Percentiles rank a stretch among this genome's conserved stretches.
Conservation (phyloP, 1,140 invertebrate genomes). For the Sogatella furcifera region DNA sequence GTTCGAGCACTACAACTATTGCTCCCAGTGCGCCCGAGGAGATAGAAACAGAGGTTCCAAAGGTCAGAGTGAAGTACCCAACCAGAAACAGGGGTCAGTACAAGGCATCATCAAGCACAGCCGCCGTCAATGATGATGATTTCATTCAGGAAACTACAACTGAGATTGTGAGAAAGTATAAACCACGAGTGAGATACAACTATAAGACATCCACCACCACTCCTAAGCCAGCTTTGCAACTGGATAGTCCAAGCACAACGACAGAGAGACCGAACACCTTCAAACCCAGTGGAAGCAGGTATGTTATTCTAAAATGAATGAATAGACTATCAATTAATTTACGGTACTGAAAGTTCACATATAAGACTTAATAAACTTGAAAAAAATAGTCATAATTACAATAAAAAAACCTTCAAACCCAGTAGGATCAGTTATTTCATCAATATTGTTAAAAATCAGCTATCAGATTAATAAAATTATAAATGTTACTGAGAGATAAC, state of each 20-base stretch:
- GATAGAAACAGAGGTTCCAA: not conserved
- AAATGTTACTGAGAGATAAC: too few species aligned
- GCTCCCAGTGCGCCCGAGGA: slow-evolving; percentile 9
- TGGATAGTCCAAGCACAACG: slow-evolving; percentile 13
- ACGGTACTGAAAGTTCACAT: too few species aligned
- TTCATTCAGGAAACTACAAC: slow-evolving; percentile 8
- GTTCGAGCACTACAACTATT: slow-evolving; percentile 23
- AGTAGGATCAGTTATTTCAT: slow-evolving; percentile 28
- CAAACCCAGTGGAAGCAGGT: slow-evolving; percentile 30
- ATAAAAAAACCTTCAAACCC: slow-evolving; percentile 30
- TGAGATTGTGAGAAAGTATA: slow-evolving; percentile 20
- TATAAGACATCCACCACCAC: slow-evolving; percentile 18
- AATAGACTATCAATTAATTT: too few species aligned
- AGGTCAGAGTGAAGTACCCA: not conserved
- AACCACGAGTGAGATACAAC: slow-evolving; percentile 4
- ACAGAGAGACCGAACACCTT: slow-evolving; percentile 30
- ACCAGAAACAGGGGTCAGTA: not conserved
- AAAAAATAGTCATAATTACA: too few species aligned
- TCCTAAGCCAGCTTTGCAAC: not conserved
- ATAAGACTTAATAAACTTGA: too few species aligned
- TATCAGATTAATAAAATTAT: too few species aligned
- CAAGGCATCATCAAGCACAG: not conserved
- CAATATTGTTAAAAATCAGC: too few species aligned
- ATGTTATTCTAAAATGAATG: too few species aligned
- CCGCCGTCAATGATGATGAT: not conserved